Conservation (phyloP, 1,140 invertebrate genomes). For the Anthonomus grandis region DNA sequence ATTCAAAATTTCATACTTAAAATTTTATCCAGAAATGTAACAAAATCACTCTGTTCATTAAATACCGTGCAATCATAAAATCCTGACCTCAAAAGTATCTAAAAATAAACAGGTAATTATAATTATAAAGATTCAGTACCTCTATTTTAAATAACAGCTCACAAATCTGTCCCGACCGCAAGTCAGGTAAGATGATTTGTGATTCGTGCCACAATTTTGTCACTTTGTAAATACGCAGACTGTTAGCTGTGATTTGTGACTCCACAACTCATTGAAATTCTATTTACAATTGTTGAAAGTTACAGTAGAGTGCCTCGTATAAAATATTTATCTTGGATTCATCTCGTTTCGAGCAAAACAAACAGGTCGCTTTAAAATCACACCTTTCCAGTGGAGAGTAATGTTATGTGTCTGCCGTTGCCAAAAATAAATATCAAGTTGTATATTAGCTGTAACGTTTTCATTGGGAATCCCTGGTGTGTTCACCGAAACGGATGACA, state of each 20-base stretch:
- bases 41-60: too few species aligned
- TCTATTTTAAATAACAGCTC: too few species aligned
- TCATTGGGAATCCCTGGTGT: too few species aligned
- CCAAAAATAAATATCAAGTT: conserved; percentile 21
- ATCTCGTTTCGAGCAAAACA: conserved; percentile 38
- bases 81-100: too few species aligned
- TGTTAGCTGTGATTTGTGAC: conserved; percentile 28
- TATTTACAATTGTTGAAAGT: conserved; percentile 29
- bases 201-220: conserved; percentile 1
- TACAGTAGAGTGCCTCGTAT: conserved; percentile 29
- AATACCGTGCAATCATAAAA: too few species aligned
- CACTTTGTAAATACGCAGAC: conserved; percentile 23
- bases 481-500: too few species aligned
- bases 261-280: conserved; percentile 36
- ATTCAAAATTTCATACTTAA: too few species aligned
- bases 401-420: conserved; percentile 11
- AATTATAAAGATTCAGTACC: too few species aligned
- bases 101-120: too few species aligned
- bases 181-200: conserved; percentile 21
- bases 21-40: too few species aligned
- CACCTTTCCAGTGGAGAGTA: conserved; percentile 18
- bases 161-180: too few species aligned
- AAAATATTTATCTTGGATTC: conserved; percentile 42
- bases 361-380: conserved; percentile 16
- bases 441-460: too few species aligned